A percentile compares a stretch with the other conserved stretches of the same genome.
Conservation (phyloP, 2,797 vertebrate species). For the Podarcis siculus region DNA sequence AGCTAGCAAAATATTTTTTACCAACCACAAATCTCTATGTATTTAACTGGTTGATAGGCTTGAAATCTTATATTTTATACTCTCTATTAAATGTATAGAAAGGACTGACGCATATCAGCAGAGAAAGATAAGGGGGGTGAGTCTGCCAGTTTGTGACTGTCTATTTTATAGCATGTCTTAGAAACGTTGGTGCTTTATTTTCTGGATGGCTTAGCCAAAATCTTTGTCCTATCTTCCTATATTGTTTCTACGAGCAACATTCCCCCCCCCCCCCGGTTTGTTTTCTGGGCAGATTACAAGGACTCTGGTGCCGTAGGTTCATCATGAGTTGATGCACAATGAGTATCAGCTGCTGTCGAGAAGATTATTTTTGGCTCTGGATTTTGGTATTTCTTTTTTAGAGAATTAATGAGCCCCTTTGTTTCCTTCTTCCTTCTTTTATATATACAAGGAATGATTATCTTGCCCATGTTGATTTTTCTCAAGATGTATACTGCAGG, state of each 20-base stretch:
- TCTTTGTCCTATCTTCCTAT: conserved; percentile 38
- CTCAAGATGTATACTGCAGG: not conserved
- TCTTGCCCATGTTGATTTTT: not conserved
- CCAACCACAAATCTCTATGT: conserved; percentile 21
- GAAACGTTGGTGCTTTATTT: conserved; percentile 56
- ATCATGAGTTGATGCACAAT: not conserved
- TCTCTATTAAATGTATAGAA: conserved; percentile 28
- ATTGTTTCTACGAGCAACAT: conserved; percentile 23
- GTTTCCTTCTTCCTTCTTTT: not conserved
- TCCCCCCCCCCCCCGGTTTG: conserved; percentile 27
- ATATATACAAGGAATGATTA: not conserved
- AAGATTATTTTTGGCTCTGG: not conserved
- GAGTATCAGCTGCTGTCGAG: conserved; percentile 9
- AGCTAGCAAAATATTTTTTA: not conserved
- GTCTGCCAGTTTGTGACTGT: conserved; percentile 15
- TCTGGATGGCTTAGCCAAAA: conserved; percentile 45
- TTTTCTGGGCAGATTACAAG: conserved; percentile 46
- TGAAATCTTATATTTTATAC: conserved; percentile 40
- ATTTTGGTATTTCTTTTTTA: not conserved
- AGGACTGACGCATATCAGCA: conserved; percentile 53
- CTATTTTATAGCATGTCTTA: conserved; percentile 42
- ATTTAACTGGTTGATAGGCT: conserved; percentile 22
- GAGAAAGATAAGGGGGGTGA: conserved; percentile 27
- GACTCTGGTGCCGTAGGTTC: conserved; percentile 6
- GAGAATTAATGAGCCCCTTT: not conserved